A percentile compares a stretch with the other conserved stretches of the same genome.
phyloP scores from a whole-genome alignment of 2,888 invertebrate genomes.

The Eilema caniola region DNA sequence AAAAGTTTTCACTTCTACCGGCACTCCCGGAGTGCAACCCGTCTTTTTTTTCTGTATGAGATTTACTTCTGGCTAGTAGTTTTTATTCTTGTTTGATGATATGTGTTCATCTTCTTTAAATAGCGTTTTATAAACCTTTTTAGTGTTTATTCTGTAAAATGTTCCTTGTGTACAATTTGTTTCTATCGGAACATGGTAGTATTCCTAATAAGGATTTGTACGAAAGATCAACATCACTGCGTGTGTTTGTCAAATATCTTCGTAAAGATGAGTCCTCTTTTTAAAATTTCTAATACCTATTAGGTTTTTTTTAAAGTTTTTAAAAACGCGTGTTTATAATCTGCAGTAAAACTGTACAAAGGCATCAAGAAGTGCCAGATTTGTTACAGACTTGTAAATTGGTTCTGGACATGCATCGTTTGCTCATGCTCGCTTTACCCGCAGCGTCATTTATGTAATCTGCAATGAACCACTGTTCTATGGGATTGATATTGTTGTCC shows the following conservation, averaged over 20 bases:
- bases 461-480: conserved; percentile 1
- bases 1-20: too few relatives aligned
- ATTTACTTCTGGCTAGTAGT: neutral
- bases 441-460: neutral
- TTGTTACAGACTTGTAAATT: neutral
- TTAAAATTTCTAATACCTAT: too few relatives aligned
- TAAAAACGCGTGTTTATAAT: too few relatives aligned
- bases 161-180: neutral
- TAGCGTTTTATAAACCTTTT: too few relatives aligned
- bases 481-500: neutral
- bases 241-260: neutral
- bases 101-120: too few relatives aligned
- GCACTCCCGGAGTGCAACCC: too few relatives aligned
- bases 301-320: too few relatives aligned
- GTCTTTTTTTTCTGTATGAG: too few relatives aligned
- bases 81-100: neutral
- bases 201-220: neutral
- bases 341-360: neutral
- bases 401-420: neutral
- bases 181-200: neutral
- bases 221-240: neutral
- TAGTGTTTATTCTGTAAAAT: neutral
- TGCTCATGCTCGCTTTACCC: neutral
- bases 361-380: neutral
- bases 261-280: neutral